Evolutionary conservation across 2,888 invertebrate species (phyloP), one percentile per base, ranked within the genome.

Genomic region (Cryptophagus acutangulus): DNA sequence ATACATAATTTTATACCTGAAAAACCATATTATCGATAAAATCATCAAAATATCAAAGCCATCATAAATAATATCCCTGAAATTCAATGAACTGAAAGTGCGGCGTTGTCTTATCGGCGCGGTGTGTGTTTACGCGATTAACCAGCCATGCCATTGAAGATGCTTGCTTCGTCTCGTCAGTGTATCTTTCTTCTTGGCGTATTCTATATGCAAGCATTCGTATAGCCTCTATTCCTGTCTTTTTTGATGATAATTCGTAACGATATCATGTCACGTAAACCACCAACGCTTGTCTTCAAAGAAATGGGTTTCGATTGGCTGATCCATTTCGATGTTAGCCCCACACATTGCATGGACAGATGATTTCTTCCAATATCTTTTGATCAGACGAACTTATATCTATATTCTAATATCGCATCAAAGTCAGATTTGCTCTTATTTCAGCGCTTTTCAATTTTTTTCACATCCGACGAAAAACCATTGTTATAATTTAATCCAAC

Each of bases 261-360:
- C 48, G 57, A 57, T 53, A 47, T 48, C 48, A 49, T 57, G 57
- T 57, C 57, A 55, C 57, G 54, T 57, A 55, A 53, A 52, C 49
- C 49, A 46, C 49, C 46, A 43, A 43, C 45, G 47, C 43, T 35
- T 8, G 51, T 31, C 47, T 41, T 45, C 36, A 31, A 9, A 35
- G 40, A 43, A 40, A 40, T 31, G 36, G 36, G 33, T 31, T 41
- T 33, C 31, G 46, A 46, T 44, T 43, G 43, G 38, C 30, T 24
- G 40, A 39, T 40, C 34, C 38, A n/a, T n/a, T 30, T 4, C 34
- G 33, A 39, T 36, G 42, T 36, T 40, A 15, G 42, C 36, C 40
- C 42, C 39, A 39, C 45, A 45, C 39, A 42, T 42, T 36, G 45
- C 34, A 17, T 14, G 34, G 45, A 45, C 45, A 38, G 41, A 29